phyloP scores from a whole-genome alignment of 2,888 invertebrate species.

The Ferdinandea cuprea region DNA sequence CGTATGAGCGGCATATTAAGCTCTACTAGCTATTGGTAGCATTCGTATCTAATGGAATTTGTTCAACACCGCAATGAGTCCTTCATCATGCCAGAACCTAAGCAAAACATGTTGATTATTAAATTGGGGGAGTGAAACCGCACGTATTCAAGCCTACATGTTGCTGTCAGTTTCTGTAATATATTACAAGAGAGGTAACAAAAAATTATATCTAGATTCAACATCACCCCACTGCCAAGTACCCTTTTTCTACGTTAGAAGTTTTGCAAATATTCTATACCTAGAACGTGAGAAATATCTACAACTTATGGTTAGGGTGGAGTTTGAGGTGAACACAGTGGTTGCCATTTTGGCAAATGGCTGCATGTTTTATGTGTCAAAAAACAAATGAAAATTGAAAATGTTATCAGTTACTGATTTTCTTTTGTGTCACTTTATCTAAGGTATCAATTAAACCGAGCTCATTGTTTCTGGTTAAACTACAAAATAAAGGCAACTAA shows the following conservation, averaged over 20 bases:
- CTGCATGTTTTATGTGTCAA: too few species aligned
- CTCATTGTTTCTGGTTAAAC: not conserved
- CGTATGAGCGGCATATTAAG: conserved; percentile 50
- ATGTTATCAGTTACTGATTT: conserved; percentile 28
- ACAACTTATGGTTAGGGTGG: conserved; percentile 52
- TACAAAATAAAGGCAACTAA: not conserved
- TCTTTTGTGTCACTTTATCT: conserved; percentile 27
- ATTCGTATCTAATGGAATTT: conserved; percentile 74
- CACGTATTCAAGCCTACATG: conserved; percentile 48
- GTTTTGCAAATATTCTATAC: conserved; percentile 70
- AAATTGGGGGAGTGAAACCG: conserved; percentile 69
- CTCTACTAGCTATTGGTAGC: conserved; percentile 58
- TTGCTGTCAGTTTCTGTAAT: conserved; percentile 29
- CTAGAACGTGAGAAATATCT: conserved; percentile 62
- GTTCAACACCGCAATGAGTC: conserved; percentile 69
- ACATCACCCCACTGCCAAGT: conserved; percentile 32
- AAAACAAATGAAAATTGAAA: conserved; percentile 19
- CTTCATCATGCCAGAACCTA: conserved; percentile 51
- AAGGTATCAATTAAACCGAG: conserved; percentile 42
- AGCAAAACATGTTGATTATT: conserved; percentile 68
- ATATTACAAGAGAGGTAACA: conserved; percentile 3
- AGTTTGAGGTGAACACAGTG: not conserved
- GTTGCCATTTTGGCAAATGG: conserved; percentile 34
- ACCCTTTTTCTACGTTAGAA: conserved; percentile 35
- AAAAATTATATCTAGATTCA: conserved; percentile 25